Evolutionary conservation across 30 jellyfish, hydroid and myxozoan genomes (phyloP), one percentile per base, ranked within the genome.

Genomic region (Aurelia aurita complex sp. Pacific): DNA sequence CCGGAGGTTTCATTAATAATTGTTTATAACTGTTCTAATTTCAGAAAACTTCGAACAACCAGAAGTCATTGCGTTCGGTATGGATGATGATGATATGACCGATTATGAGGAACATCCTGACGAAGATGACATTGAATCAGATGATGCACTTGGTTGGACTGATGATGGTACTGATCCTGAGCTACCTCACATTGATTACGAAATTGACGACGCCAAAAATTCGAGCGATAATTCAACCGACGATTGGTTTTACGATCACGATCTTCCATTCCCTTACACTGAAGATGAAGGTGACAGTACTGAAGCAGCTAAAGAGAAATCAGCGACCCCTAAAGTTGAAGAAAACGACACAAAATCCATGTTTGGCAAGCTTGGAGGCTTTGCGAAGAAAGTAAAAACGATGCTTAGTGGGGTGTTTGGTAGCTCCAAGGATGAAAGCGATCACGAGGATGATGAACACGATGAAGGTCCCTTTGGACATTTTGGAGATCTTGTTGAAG

Each of bases 101-200:
- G 80, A 12, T 36, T 59, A 36, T 8, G 80, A 15, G 23, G 80
- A 70, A 16, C 35, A 70, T 60, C 80, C 12, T 55, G 85, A 75
- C 29, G 76, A 66, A 2, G 76, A 23, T n/a, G 76, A 23, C 57
- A 46, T 46, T 46, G 57, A 46, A 8, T 7, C 57, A 46, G 57
- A n/a, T 40, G 70, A 61, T 13, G 33, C 70, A 61, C 32, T 61
- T 61, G 70, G 70, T 2, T 46, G 57, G 57, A 46, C 57, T 46
- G 57, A 46, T 46, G 57, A 46, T 46, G 57, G 14, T 9, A 7
- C 13, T 46, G 57, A 63, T 9, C 23, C 34, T 12, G 78, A 35
- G 10, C 60, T 16, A 4, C 52, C 32, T 35, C 15, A 68, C 78
- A 68, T 29, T 29, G 57, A 68, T 23, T 23, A 7, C 78, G 78